Evolutionary conservation across 2,888 invertebrate genomes (phyloP), one percentile per base, ranked within the genome.

Genomic region (Tetheella fluctuosa): DNA sequence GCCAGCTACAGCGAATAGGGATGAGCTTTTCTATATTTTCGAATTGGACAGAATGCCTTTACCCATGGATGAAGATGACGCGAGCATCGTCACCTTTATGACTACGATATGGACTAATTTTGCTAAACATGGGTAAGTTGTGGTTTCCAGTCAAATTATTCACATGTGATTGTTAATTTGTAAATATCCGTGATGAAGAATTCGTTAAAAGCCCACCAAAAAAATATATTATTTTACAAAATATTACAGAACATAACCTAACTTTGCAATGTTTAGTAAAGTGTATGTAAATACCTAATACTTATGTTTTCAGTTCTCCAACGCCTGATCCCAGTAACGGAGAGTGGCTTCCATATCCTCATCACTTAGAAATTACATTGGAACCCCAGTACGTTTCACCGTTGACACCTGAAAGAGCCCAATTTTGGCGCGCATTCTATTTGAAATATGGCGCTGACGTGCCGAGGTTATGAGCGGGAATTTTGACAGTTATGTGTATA

Each of bases 21-120:
- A 93, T 53, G 92, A 93, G 52, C 42, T 92, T 63, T 91, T 84
- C 59, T 93, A 93, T 62, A 65, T 93, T 0, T 91, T 93, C 60
- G 92, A 92, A 59, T 57, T 91, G 64, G 91, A 92, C 58, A 71
- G 89, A 20, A 54, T 91, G 3, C 89, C 89, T 0, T 56, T 91
- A 23, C 88, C 89, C 0, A 88, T 93, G 84, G 85, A 86, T 39
- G 90, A 91, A 53, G 84, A 88, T 23, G 93, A 94, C 15, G 90
- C 91, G 0, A 83, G 88, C 37, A 92, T 93, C 17, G 79, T 90
- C 0, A 89, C 89, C 0, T 89, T 91, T 30, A 89, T 94, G 91
- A 89, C 93, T 0, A 88, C 86, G 81, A 88, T 94, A 90, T 93
- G 93, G 93, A 89, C 92, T 0, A 90, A 92, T 63, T 94, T 94